Base-by-base conservation (phyloP, 2,113 vertebrate species). In the Lamprotornis superbus region DNA sequence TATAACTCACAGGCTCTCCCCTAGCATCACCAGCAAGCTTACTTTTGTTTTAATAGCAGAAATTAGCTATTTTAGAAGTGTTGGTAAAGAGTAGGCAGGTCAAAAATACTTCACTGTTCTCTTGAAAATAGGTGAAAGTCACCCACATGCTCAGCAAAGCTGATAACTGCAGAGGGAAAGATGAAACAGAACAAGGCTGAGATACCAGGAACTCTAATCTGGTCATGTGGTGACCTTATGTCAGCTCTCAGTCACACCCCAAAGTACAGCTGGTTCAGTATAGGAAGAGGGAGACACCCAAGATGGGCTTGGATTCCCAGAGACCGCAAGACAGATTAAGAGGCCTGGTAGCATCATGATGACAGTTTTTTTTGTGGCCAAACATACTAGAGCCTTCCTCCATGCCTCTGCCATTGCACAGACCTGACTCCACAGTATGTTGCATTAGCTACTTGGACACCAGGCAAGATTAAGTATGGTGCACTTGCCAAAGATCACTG, bases 151-250 rank as follows among this genome's bases (percentile, higher is more conserved):
- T 91, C 56, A 83, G 64, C 65, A 81, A 81, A 78, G 55, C 7
- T 59, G 35, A 68, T 9, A 56, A 39, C 50, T 47, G 39, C 60
- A 75, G 76, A 61, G 12, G 16, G 10, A 30, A 79, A 86, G 47
- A 74, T 56, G 61, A 60, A 90, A 68, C 19, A 47, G 35, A 89
- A 61, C 56, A 71, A 39, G 33, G 30, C 9, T 33, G 46, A 73
- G 80, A 93, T 65, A 88, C 23, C 46, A 60, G 65, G 30, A 96
- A 77, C 37, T 57, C 60, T 61, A 23, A 56, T 44, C 15, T 67
- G 56, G 37, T 78, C 50, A 59, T 0, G 0, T 33, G 14, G 33
- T 46, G 15, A 84, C 46, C 33, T 77, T n/a, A 52, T 4, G 1
- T 61, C 49, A 84, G 60, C 35, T 59, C 28, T 81, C 69, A 81